Base-by-base conservation (phyloP, 2,797 vertebrate species). In the Spondyliosoma cantharus region DNA sequence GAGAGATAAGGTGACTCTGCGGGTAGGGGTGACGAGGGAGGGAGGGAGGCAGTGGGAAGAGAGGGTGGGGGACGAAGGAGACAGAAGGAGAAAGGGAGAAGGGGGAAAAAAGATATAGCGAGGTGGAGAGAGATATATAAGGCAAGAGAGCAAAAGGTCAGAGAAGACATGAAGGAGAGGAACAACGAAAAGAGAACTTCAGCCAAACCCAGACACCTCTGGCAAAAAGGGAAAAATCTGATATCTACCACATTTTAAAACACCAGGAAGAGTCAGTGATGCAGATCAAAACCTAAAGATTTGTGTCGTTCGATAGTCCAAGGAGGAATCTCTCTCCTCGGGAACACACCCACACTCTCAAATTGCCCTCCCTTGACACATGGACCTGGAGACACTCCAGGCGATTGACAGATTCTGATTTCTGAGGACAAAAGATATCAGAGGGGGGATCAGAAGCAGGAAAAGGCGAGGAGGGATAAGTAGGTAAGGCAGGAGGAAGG, bases 1-100 rank as follows among this genome's bases (percentile, higher is more conserved):
- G 88, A 90, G 92, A 91, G 92, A 93, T 94, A 93, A 92, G 93
- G 92, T 93, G 92, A 92, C 90, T 92, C 87, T 80, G 83, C 5
- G 67, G 81, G 82, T 56, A 37, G 53, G 71, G 67, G 66, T 48
- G 76, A 86, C 67, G 71, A 50, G 70, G 45, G 66, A 13, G 50
- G 19, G 14, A 24, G 53, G 37, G 9, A 37, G 32, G 32, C 7
- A 37, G 6, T 32, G 27, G 49, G 61, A 37, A 56, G 52, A 54
- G 53, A 57, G 69, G 37, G 2, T 37, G 37, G 14, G 27, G 53
- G 59, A 32, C 52, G 52, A 56, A 54, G 58, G 70, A 72, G 67
- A 54, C 22, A 16, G 70, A 60, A 45, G 61, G 22, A 65, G 63
- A 67, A 63, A 59, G 62, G 58, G 50, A 74, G 60, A 82, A 78